These are phyloP conservation scores for Potamilus streckersoni DNA, from an alignment of 1,140 invertebrate species.

Conservation along the genomic window DNA sequence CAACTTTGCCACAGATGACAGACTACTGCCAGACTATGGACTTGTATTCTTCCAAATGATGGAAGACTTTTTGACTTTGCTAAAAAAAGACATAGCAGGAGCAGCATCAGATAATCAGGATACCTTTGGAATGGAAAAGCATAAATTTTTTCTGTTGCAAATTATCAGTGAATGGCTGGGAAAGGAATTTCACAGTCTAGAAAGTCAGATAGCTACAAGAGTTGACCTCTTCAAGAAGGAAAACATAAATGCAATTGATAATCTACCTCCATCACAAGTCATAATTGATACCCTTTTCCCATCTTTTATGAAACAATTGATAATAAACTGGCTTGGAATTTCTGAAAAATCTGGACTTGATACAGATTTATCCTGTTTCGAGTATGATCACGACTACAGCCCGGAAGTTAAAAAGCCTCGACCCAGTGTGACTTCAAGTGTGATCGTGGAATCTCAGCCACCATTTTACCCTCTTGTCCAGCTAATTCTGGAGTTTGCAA, in stretches of 20 bases:
- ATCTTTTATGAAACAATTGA: slow-evolving; percentile 44
- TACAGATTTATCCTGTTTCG: background rate
- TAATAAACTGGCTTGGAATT: slow-evolving; percentile 43
- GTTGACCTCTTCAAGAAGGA: slow-evolving; percentile 46
- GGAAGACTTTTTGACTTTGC: slow-evolving; percentile 23
- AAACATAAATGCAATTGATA: slow-evolving; percentile 46
- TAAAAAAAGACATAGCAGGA: background rate
- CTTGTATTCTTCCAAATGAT: slow-evolving; percentile 19
- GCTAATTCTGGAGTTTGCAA: slow-evolving; percentile 53
- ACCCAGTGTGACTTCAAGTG: background rate
- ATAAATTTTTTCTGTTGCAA: slow-evolving; percentile 36
- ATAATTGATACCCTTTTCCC: slow-evolving; percentile 49
- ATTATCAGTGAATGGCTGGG: slow-evolving; percentile 50
- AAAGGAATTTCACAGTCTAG: slow-evolving; percentile 34
- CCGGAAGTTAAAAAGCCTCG: background rate
- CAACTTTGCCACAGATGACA: background rate
- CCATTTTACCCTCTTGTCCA: slow-evolving; percentile 42
- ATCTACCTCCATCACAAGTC: slow-evolving; percentile 42
- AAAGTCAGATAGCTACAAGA: slow-evolving; percentile 30
- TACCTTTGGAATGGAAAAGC: slow-evolving; percentile 26
- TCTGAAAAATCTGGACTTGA: background rate
- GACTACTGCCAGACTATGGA: slow-evolving; percentile 1
- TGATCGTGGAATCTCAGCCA: slow-evolving; percentile 4
- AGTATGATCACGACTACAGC: slow-evolving; percentile 30
- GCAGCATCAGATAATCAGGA: background rate